phyloP scores from a whole-genome alignment of 2,888 invertebrate genomes.

The Drosophila imparisetae region DNA sequence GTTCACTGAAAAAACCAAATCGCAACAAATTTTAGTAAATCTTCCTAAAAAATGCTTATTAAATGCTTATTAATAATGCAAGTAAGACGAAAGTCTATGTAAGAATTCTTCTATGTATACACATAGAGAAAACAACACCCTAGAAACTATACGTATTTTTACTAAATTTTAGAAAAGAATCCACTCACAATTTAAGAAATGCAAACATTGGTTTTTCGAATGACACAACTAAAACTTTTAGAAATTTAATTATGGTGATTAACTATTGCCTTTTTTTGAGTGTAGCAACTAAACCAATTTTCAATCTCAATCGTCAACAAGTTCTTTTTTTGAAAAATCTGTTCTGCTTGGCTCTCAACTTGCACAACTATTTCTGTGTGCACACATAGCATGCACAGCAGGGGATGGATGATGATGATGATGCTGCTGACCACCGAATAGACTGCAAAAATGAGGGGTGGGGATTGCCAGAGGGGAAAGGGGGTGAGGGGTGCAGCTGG shows the following conservation, averaged over 20 bases:
- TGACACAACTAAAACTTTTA: neutral
- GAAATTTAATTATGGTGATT: neutral
- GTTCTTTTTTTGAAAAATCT: constrained; percentile 51
- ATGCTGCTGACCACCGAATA: constrained; percentile 15
- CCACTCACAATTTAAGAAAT: neutral
- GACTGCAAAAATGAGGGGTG: neutral
- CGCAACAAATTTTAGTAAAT: neutral
- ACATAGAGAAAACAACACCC: too few relatives aligned
- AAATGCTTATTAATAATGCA: too few relatives aligned
- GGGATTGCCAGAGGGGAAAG: neutral
- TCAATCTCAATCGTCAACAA: constrained; percentile 82
- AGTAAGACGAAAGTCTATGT: too few relatives aligned
- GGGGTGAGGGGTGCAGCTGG: constrained; percentile 11
- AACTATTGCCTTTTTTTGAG: neutral
- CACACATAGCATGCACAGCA: constrained; percentile 10
- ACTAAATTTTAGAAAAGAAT: neutral
- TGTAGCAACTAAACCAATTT: constrained; percentile 66
- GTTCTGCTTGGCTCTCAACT: constrained; percentile 48
- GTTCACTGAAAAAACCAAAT: neutral
- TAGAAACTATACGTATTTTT: too few relatives aligned
- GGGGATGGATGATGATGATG: constrained; percentile 7
- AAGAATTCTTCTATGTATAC: too few relatives aligned
- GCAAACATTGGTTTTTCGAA: neutral
- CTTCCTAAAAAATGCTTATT: neutral
- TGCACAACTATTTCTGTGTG: constrained; percentile 74